Percentiles rank a stretch among this genome's conserved stretches.
phyloP scores from a whole-genome alignment of 2,888 invertebrate species.

The Nephrotoma flavescens region DNA sequence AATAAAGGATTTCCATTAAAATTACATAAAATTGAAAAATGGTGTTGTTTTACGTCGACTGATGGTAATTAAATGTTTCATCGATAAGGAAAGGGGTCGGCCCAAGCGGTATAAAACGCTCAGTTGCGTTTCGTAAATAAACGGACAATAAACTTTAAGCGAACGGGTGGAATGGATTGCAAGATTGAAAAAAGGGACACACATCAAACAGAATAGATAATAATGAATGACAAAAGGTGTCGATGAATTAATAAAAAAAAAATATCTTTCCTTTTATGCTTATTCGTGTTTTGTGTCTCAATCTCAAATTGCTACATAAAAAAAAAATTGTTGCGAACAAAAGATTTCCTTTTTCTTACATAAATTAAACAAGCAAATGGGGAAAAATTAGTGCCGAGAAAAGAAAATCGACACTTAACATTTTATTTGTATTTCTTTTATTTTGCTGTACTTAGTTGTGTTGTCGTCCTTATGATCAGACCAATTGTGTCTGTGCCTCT shows the following conservation, averaged over 20 bases:
- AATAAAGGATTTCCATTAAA: not conserved
- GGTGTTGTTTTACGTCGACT: not conserved
- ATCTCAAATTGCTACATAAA: not conserved
- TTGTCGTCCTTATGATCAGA: not conserved
- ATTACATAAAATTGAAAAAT: not conserved
- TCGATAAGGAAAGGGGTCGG: not conserved
- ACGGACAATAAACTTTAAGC: too few species aligned
- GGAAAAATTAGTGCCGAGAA: not conserved
- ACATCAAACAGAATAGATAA: not conserved
- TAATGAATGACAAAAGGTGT: not conserved
- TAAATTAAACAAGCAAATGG: not conserved
- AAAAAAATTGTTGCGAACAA: not conserved
- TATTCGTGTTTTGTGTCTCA: not conserved
- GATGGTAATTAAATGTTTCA: not conserved
- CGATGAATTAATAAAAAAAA: not conserved
- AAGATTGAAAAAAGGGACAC: not conserved
- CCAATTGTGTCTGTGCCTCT: not conserved
- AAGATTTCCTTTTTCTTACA: not conserved
- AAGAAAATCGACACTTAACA: not conserved
- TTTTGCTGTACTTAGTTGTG: not conserved
- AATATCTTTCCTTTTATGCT: not conserved
- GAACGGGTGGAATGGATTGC: too few species aligned
- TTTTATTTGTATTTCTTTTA: not conserved
- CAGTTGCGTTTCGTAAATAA: too few species aligned
- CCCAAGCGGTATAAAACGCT: not conserved